Base-by-base conservation (phyloP, 2,113 vertebrate species). In the Urocitellus parryii region DNA sequence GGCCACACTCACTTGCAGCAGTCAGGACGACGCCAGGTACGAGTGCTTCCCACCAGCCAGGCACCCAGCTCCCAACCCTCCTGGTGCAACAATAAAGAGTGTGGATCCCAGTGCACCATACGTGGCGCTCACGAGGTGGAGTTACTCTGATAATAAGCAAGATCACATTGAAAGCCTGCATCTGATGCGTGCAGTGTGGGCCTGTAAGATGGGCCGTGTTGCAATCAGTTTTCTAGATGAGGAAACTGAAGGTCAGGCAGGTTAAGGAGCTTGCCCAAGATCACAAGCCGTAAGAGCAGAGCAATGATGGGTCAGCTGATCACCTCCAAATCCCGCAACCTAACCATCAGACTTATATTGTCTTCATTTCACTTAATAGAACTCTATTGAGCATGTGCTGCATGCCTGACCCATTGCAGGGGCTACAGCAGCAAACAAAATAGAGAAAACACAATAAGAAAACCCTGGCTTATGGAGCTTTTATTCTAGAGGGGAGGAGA, bases 191-290 rank as follows among this genome's bases (percentile, higher is more conserved):
- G 42, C 45, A 17, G 29, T 8, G 1, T 74, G 56, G 16, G 18
- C 22, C 58, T 61, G 22, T 4, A 61, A 65, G 39, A 45, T 14
- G 25, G 32, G 9, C 29, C 9, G 27, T 16, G 1, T 85, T 51
- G 84, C 68, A 51, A 12, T 51, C 48, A 24, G 8, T 20, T 87
- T 87, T 82, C 84, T 24, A 82, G 85, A 27, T 4, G 34, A 91
- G 68, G 74, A 80, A 79, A 74, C 17, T 25, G 61, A 95, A 45
- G 63, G 79, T 86, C 72, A 88, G 97, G 90, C 82, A 68, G 45
- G 27, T 92, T 86, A 51, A 95, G 68, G 61, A 86, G 45, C 68
- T 79, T 68, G 56, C 45, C 53, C 24, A 24, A 76, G 37, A 74
- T 68, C 74, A 34, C 14, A 77, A 85, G 74, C 63, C 58, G 48